Base-by-base conservation (phyloP, 2,113 vertebrate species). In the Gymnorhina tibicen region DNA sequence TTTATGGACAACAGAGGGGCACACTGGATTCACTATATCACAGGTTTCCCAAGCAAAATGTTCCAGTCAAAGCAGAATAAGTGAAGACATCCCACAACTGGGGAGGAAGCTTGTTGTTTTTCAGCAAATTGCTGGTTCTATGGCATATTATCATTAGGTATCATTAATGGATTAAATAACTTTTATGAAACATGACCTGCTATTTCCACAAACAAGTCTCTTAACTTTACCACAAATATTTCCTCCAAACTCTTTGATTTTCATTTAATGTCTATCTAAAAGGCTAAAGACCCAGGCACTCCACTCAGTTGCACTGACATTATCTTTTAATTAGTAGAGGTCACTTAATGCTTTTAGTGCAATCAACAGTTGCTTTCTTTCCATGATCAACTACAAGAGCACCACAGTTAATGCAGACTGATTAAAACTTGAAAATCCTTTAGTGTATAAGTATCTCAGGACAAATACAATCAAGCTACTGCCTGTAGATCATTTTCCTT, bases 271-370 rank as follows among this genome's bases (percentile, higher is more conserved):
- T 85, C 97, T 96, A 59, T 92, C 91, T 94, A 93, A 96, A 97
- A 96, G 95, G 94, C 95, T 93, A 63, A 97, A 97, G 91, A 97
- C 93, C 37, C 91, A 85, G 87, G 90, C 90, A 77, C 95, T 96
- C 80, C 87, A 92, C 96, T 93, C 96, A 91, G 85, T 84, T 94
- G 78, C 95, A 86, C 10, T 90, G 85, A 87, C 96, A 95, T 97
- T 97, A 97, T 97, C 97, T 98, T 97, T 98, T 98, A 98, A 98
- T 98, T 98, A 98, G 97, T 87, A 97, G 75, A 55, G 90, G 97
- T 95, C 93, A 95, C 77, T 96, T 96, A 95, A 91, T 96, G 97
- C 91, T 97, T 97, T 97, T 96, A 97, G 93, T 85, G 95, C 83
- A 70, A 95, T 93, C 87, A 96, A 84, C 91, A 88, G 68, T 84